Evolutionary conservation across 2,113 vertebrate genomes (phyloP).

Genomic region (Synodontis membranacea): DNA sequence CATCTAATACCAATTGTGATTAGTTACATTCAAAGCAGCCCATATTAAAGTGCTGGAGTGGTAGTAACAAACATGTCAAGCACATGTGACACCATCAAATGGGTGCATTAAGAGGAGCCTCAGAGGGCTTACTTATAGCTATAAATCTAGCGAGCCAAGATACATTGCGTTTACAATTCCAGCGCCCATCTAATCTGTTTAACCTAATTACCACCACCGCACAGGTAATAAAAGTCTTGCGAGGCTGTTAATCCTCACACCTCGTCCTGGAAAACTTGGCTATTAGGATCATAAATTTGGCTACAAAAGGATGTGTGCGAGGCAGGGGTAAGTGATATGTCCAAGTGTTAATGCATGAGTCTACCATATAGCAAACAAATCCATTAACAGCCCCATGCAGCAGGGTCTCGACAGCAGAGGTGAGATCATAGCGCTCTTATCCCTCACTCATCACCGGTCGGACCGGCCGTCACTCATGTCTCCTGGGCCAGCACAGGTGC

Average conservation of each 20-base stretch:
- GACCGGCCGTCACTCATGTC: slow-evolving; percentile 51
- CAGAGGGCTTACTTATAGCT: slow-evolving; percentile 65
- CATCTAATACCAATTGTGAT: slow-evolving; percentile 40
- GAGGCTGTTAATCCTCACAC: slow-evolving; percentile 74
- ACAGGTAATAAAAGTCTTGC: slow-evolving; percentile 77
- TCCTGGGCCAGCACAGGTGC: slow-evolving; percentile 54
- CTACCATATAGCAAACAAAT: slow-evolving; percentile 12
- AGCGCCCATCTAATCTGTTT: slow-evolving; percentile 76
- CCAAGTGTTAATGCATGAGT: slow-evolving; percentile 33
- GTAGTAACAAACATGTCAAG: slow-evolving; percentile 70
- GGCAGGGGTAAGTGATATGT: slow-evolving; percentile 30
- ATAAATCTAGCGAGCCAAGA: slow-evolving; percentile 73
- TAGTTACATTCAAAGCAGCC: slow-evolving; percentile 57
- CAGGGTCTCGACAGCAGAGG: neutral
- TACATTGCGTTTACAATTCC: slow-evolving; percentile 72
- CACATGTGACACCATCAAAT: slow-evolving; percentile 73
- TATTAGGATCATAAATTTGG: slow-evolving; percentile 72
- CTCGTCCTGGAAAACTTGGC: slow-evolving; percentile 65
- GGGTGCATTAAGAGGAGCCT: slow-evolving; percentile 70
- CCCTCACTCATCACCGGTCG: slow-evolving; percentile 2
- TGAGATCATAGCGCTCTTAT: slow-evolving; percentile 24
- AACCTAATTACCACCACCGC: slow-evolving; percentile 77
- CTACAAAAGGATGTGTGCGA: slow-evolving; percentile 54
- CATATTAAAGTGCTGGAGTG: slow-evolving; percentile 60
- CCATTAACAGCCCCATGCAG: slow-evolving; percentile 30